Percentiles rank a stretch among this genome's conserved stretches.
These are phyloP conservation scores for Enteromius argenteus DNA, from an alignment of 2,797 vertebrate species.

Conservation along the genomic window DNA sequence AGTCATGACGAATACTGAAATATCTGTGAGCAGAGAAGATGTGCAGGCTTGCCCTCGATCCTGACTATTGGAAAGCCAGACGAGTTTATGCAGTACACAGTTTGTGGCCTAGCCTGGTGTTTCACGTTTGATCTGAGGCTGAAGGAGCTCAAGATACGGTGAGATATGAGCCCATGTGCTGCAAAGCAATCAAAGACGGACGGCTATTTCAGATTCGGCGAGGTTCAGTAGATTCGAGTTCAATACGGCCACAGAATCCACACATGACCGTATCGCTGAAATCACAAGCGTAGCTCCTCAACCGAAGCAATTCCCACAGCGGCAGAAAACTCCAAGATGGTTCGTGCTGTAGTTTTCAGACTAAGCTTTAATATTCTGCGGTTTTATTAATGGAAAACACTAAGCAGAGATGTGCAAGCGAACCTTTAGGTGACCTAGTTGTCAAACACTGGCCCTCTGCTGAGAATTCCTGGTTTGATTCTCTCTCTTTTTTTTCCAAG, in stretches of 20 bases:
- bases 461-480: slow-evolving; percentile 7
- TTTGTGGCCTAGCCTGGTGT: slow-evolving; percentile 50
- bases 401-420: neutral
- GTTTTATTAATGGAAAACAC: slow-evolving; percentile 31
- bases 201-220: slow-evolving; percentile 76
- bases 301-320: slow-evolving; percentile 15
- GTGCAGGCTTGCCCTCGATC: slow-evolving; percentile 62
- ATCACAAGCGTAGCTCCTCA: slow-evolving; percentile 36
- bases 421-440: slow-evolving; percentile 29
- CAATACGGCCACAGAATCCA: slow-evolving; percentile 47
- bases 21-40: slow-evolving; percentile 72
- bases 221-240: slow-evolving; percentile 63
- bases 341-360: slow-evolving; percentile 29
- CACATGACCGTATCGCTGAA: slow-evolving; percentile 37
- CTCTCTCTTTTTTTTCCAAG: neutral
- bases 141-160: slow-evolving; percentile 47
- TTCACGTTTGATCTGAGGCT: slow-evolving; percentile 75
- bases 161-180: slow-evolving; percentile 66
- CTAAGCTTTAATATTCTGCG: slow-evolving; percentile 13
- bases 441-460: slow-evolving; percentile 31
- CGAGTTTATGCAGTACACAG: neutral
- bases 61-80: neutral
- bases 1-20: slow-evolving; percentile 67
- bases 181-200: slow-evolving; percentile 76
- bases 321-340: slow-evolving; percentile 6